These are phyloP conservation scores for Stichodactyla mertensii DNA, from an alignment of 64 coral and sea anemone species.

Conservation along the genomic window DNA sequence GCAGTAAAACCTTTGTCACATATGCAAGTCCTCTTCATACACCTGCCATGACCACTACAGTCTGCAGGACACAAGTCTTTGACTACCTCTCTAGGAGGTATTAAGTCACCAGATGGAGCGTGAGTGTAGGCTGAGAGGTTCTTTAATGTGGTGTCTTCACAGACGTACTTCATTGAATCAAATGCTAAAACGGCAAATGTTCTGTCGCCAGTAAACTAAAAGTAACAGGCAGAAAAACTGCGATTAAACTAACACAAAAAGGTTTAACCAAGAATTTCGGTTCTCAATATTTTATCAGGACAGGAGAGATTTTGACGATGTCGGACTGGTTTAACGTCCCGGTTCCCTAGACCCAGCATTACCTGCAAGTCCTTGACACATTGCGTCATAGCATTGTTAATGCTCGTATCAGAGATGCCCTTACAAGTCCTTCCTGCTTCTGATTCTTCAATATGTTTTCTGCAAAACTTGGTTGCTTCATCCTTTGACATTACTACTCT, in stretches of 20 bases:
- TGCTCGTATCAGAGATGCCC: background rate
- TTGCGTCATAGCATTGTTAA: background rate
- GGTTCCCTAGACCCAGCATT: background rate
- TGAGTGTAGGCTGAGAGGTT: background rate
- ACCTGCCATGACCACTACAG: background rate
- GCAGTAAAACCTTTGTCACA: background rate
- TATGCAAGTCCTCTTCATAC: conserved; percentile 7
- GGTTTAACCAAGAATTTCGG: too few species aligned
- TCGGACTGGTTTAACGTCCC: too few species aligned
- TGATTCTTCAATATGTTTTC: background rate
- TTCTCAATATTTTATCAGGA: too few species aligned
- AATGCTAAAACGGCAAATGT: background rate
- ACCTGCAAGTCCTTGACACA: background rate
- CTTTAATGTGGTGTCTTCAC: conserved; percentile 11
- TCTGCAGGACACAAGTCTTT: background rate
- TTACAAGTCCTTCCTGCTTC: conserved; percentile 1
- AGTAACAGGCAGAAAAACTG: background rate
- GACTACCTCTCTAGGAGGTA: background rate
- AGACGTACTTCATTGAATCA: conserved; percentile 8
- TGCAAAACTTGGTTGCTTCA: conserved; percentile 15
- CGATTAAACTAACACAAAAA: too few species aligned
- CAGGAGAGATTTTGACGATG: too few species aligned
- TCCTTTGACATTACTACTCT: conserved; percentile 3
- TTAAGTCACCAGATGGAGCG: background rate
- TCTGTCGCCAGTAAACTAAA: conserved; percentile 21